phyloP scores from a whole-genome alignment of 2,797 vertebrate genomes.

The Microctenopoma steveboyesi region DNA sequence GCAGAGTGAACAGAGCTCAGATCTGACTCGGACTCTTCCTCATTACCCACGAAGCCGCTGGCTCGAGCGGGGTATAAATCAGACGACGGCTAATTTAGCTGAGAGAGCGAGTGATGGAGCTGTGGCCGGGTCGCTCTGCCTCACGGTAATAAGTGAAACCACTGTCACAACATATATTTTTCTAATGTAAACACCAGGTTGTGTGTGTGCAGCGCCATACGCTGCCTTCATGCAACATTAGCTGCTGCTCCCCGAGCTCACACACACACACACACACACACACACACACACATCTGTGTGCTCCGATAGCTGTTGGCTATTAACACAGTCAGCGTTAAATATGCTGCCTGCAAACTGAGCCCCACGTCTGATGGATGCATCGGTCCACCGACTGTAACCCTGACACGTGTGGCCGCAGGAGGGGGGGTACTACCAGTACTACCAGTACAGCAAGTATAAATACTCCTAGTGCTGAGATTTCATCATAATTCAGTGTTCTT shows the following conservation, averaged over 20 bases:
- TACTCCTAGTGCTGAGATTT: no score
- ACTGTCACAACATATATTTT: constrained; percentile 24
- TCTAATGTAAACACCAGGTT: constrained; percentile 41
- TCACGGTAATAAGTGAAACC: constrained; percentile 35
- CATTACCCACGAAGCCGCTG: constrained; percentile 25
- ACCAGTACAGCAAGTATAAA: neutral
- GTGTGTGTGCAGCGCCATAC: constrained; percentile 37
- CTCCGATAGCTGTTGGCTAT: constrained; percentile 88
- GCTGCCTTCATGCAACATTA: constrained; percentile 88
- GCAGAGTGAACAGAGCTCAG: constrained; percentile 13
- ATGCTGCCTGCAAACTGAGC: constrained; percentile 19
- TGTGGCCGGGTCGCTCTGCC: constrained; percentile 25
- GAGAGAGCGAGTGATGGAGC: constrained; percentile 10
- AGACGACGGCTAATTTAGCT: constrained; percentile 35
- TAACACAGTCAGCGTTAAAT: constrained; percentile 88
- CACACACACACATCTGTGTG: constrained; percentile 89
- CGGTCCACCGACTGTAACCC: constrained; percentile 21
- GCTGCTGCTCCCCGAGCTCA: constrained; percentile 85
- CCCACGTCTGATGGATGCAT: constrained; percentile 38
- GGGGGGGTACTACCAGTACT: no score
- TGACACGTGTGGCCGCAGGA: constrained; percentile 12
- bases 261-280: constrained; percentile 54
- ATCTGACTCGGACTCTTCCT: constrained; percentile 27
- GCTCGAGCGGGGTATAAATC: constrained; percentile 35
- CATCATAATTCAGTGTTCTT: no score